These are phyloP conservation scores for Lagopus leucura DNA, from an alignment of 2,113 vertebrate species.

Conservation along the genomic window DNA sequence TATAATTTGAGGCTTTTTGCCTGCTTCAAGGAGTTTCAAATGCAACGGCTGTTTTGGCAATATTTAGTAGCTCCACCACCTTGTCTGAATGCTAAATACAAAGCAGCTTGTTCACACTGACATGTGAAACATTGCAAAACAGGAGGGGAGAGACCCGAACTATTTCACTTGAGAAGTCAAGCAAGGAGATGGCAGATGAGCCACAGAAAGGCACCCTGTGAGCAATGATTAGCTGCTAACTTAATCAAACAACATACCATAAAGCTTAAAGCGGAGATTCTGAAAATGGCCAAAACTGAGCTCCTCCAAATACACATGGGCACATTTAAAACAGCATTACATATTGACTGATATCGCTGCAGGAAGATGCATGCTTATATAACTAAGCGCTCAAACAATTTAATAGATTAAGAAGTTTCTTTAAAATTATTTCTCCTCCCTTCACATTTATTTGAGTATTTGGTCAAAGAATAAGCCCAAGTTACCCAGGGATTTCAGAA, in stretches of 20 bases:
- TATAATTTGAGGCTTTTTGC: background rate
- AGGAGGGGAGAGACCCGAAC: background rate
- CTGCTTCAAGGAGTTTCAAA: background rate
- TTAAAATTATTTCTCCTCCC: background rate
- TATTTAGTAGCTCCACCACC: background rate
- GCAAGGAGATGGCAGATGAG: background rate
- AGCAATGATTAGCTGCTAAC: background rate
- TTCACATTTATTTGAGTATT: background rate
- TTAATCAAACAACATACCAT: background rate
- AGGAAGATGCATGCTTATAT: background rate
- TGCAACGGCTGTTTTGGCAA: background rate
- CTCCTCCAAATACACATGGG: background rate
- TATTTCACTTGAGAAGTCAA: background rate
- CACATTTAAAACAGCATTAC: fast-evolving
- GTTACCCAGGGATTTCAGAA: background rate
- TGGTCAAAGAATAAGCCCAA: fast-evolving
- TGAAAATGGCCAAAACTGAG: background rate
- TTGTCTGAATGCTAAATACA: fast-evolving
- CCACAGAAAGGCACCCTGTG: fast-evolving
- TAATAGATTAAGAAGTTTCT: background rate
- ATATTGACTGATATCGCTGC: fast-evolving
- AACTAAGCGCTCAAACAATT: background rate
- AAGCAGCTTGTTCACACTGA: background rate
- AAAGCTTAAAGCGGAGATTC: background rate
- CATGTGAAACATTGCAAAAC: background rate